Base-by-base conservation (phyloP, 30 jellyfish, hydroid and myxozoan species). In the Hydractinia echinata region DNA sequence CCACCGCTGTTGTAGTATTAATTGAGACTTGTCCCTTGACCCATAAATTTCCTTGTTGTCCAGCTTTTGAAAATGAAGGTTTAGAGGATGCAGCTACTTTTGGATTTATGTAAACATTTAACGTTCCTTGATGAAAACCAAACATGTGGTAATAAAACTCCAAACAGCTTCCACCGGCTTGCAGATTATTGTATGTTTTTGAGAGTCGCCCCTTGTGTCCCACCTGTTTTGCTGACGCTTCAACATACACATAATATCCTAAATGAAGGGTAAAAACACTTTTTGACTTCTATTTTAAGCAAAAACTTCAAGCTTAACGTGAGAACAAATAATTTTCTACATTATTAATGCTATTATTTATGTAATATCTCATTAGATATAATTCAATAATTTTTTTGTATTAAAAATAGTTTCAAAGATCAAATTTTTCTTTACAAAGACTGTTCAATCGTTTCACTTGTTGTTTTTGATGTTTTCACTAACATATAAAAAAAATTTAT, bases 41-140 rank as follows among this genome's bases (percentile, higher is more conserved):
- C 96, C 96, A 89, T 72, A 76, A 83, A 76, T 83, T 89, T 61
- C 96, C 96, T 67, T 89, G 94, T 69, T 89, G 94, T 10, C 96
- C 96, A 83, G 77, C 54, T 85, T 80, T 84, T 44, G 85, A 81
- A 90, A 90, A 89, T 5, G 76, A 18, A 8, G 96, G 20, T 21
- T 67, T 81, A 82, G 53, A 39, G 71, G 20, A 83, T 53, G 18
- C 18, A 50, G n/a, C 76, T 10, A 18, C 54, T 0, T 44, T 53
- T 54, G 74, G 56, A 10, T 30, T 51, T 6, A 79, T 54, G 49
- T 55, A 79, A 19, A 89, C 85, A 55, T 84, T 83, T 49, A 89
- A 62, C 9, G 76, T 54, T 7, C 96, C 96, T 54, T 86, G 87
- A 60, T 83, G 86, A 7, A 51, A 51, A 10, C 96, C 96, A 56